Evolutionary conservation across 2,888 invertebrate species (phyloP).

Genomic region (Ennomos fuscantarius): DNA sequence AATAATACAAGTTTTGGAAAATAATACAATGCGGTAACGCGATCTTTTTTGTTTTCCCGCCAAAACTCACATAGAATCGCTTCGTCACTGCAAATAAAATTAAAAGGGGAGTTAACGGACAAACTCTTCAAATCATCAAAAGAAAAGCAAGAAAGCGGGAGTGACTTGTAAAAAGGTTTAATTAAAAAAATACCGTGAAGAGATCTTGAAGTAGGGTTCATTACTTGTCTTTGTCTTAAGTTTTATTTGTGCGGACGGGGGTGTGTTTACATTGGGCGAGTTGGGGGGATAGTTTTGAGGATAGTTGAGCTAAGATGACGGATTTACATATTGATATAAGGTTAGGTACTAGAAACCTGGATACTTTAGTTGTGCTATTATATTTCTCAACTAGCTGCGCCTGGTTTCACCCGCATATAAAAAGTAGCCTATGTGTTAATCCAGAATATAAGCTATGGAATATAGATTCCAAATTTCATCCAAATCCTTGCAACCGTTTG

Average conservation of each 20-base stretch:
- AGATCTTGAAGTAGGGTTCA: constrained; percentile 32
- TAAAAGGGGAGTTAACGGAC: constrained; percentile 13
- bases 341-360: too few relatives aligned
- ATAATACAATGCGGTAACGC: too few relatives aligned
- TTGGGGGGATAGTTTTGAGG: constrained; percentile 1
- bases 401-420: too few relatives aligned
- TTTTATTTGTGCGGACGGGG: constrained; percentile 53
- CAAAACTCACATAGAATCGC: constrained; percentile 1
- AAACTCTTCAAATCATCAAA: constrained; percentile 22
- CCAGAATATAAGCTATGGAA: too few relatives aligned
- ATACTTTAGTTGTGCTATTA: too few relatives aligned
- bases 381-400: too few relatives aligned
- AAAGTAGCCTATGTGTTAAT: too few relatives aligned
- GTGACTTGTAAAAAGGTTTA: constrained; percentile 72
- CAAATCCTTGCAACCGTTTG: too few relatives aligned
- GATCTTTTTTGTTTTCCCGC: background rate
- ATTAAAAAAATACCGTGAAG: constrained; percentile 58
- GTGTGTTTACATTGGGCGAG: constrained; percentile 45
- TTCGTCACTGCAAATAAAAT: background rate
- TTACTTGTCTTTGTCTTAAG: constrained; percentile 53
- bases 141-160: constrained; percentile 43
- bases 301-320: too few relatives aligned
- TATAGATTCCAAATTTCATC: too few relatives aligned
- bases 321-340: too few relatives aligned
- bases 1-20: too few relatives aligned